A percentile compares a stretch with the other conserved stretches of the same genome.
Conservation (phyloP, 2,888 invertebrate genomes). For the Aspidapion aeneum region DNA sequence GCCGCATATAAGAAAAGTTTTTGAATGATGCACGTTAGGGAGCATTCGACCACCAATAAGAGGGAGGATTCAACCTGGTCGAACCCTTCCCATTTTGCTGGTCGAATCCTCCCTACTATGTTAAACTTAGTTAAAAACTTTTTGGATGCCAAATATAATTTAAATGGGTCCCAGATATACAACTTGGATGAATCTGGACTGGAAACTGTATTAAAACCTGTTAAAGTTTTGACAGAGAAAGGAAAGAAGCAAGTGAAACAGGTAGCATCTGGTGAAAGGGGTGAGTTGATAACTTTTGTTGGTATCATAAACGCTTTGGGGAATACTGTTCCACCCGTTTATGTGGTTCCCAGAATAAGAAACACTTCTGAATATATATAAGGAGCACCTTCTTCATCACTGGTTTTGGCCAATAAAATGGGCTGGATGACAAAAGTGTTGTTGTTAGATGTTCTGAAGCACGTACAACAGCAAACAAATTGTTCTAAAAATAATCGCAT, state of each 20-base stretch:
- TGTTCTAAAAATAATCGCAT: constrained; percentile 6
- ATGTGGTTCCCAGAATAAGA: no score
- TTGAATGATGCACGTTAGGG: neutral
- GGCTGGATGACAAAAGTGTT: constrained; percentile 10
- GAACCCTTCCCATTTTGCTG: neutral
- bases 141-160: constrained; percentile 19
- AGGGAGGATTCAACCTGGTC: neutral
- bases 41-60: neutral
- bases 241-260: neutral
- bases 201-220: constrained; percentile 14
- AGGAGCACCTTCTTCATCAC: neutral
- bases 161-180: constrained; percentile 7
- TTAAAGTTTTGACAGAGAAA: constrained; percentile 12
- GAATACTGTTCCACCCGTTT: no score
- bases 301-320: no score
- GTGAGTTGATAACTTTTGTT: neutral
- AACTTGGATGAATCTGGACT: constrained; percentile 18
- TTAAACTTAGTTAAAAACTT: neutral
- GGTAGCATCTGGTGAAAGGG: neutral
- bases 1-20: neutral
- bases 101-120: neutral
- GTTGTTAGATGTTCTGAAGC: constrained; percentile 1
- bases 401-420: constrained; percentile 6
- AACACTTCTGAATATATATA: constrained; percentile 5
- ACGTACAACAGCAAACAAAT: neutral